Evolutionary conservation across 2,888 invertebrate species (phyloP), one percentile per base, ranked within the genome.

Genomic region (Conus canariensis): DNA sequence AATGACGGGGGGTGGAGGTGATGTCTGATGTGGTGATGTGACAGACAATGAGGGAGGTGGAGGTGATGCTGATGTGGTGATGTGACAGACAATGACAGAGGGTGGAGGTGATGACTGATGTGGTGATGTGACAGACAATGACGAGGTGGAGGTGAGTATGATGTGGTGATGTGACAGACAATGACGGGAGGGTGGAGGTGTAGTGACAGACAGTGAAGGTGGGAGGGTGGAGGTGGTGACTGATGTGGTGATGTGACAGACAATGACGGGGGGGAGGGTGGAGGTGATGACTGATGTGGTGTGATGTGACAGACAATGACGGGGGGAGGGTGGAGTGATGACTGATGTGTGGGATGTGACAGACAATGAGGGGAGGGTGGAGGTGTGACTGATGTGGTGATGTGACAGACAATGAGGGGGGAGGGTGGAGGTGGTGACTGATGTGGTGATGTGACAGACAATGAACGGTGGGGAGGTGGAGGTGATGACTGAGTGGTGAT

Each of bases 271-370:
- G 4, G 4, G 16, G 19, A 70, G 12, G 70, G 4, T 10, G 70
- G 22, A 19, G 70, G 22, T 70, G 70, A 22, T 70, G 70, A 70
- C n/a, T 8, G n/a, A 10, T 22, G n/a, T 74, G 74, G n/a, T n/a
- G n/a, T 74, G 74, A 9, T 74, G 74, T 10, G 10, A n/a, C 91
- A 92, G 92, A 90, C 88, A 90, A 90, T 89, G 95, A 95, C 95
- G 90, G 96, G 96, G 95, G 96, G 87, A 96, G 96, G 88, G 91
- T 96, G 45, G 93, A 93, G 70, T 96, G n/a, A n/a, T n/a, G n/a
- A n/a, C n/a, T n/a, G n/a, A n/a, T n/a, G n/a, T n/a, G n/a, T n/a
- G n/a, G n/a, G n/a, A n/a, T n/a, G n/a, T n/a, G 12, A 22, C 12
- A 22, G 70, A n/a, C n/a, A 12, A 22, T 70, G 70, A 5, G 0